Percentiles rank a stretch among this genome's conserved stretches.
phyloP scores from a whole-genome alignment of 2,888 invertebrate genomes.

The Apodemia duryi region DNA sequence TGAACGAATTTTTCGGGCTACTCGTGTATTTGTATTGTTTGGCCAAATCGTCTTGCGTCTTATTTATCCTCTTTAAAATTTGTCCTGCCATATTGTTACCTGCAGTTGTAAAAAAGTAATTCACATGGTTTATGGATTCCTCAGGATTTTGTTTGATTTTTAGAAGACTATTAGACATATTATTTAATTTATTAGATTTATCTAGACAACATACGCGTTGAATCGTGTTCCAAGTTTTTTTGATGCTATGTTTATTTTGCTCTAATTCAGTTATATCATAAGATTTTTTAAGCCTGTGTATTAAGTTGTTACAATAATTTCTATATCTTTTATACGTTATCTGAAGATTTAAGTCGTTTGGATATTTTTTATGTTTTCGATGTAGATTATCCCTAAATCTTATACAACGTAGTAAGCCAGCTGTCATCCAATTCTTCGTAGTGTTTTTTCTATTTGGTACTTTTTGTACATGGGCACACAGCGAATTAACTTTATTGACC shows the following conservation, averaged over 20 bases:
- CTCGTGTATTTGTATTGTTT: no score
- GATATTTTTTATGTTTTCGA: background rate
- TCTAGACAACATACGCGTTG: background rate
- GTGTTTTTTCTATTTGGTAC: no score
- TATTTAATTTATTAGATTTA: background rate
- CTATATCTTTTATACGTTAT: conserved; percentile 1
- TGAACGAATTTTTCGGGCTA: no score
- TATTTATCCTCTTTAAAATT: background rate
- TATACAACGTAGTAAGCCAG: background rate
- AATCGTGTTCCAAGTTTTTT: background rate
- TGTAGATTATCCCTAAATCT: background rate
- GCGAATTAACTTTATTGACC: no score
- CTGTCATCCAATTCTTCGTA: background rate
- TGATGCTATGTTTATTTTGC: background rate
- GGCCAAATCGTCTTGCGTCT: no score
- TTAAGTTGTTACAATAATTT: background rate
- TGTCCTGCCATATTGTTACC: background rate
- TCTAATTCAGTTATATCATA: background rate
- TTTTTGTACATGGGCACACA: no score
- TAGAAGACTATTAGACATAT: background rate
- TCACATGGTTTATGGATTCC: background rate
- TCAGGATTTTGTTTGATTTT: no score
- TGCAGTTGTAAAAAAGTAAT: background rate
- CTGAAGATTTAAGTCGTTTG: background rate
- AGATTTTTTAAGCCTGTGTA: background rate